Evolutionary conservation across 2,888 invertebrate species (phyloP), one percentile per base, ranked within the genome.

Genomic region (Lucinisca nassula): DNA sequence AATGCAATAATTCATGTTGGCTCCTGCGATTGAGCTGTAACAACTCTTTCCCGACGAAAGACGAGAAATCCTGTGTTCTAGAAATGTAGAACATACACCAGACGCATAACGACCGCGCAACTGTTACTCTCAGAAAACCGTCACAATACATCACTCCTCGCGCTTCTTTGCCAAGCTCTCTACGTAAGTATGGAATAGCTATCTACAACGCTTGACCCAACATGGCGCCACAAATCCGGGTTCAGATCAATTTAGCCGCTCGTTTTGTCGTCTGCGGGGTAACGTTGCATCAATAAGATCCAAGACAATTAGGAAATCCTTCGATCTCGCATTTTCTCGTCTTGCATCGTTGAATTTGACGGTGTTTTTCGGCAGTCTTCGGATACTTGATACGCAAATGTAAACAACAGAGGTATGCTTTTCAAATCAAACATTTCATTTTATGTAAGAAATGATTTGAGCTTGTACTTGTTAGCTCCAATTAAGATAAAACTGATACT

Each of bases 71-170:
- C 6, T 67, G 35, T 67, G 67, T 67, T n/a, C 35, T 35, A 67
- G 67, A 67, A 67, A 67, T 35, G 67, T 67, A 27, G 58, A 24
- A 58, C 58, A 67, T 35, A 35, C 35, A 67, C 8, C 45, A 45
- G 1, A 12, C 67, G 6, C 4, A 67, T 78, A 82, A 78, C 77
- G 82, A 86, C 72, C 67, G 70, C 79, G 76, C 89, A 90, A 90
- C 89, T 90, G 89, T 90, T 90, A 81, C 37, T 55, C 77, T 83
- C 70, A 51, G 77, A 78, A 78, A 61, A 67, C 58, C 82, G 89
- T 90, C 89, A 90, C 79, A 85, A 90, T 87, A 90, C 84, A 90
- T 90, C 87, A 90, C 84, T 90, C 85, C 85, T 70, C 83, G 83
- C 83, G 74, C 70, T 74, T 49, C 74, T 45, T 74, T 45, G 74